Conservation (phyloP, 64 coral and sea anemone genomes). For the Dendronephthya gigantea region DNA sequence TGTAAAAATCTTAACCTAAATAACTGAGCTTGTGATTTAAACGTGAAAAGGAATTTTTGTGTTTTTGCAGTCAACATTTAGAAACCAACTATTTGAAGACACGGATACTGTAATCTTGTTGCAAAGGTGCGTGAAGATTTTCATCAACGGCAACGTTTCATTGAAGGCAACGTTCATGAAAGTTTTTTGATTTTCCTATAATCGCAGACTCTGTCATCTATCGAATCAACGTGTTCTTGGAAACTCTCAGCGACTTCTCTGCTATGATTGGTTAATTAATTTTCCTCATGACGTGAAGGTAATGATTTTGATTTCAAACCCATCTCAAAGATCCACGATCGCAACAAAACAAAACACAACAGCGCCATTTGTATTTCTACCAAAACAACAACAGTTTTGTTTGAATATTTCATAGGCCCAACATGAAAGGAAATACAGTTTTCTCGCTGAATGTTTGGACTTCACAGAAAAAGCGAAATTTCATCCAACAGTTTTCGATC, state of each 20-base stretch:
- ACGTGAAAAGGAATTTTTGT: background rate
- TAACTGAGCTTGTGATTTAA: background rate
- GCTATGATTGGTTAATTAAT: constrained; percentile 60
- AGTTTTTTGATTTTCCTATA: background rate
- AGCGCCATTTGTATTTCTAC: background rate
- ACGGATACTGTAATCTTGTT: constrained; percentile 61
- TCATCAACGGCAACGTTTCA: background rate
- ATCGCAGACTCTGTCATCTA: constrained; percentile 37
- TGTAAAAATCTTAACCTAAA: background rate
- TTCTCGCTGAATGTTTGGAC: background rate
- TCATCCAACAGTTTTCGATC: constrained; percentile 13
- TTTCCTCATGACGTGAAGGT: constrained; percentile 37
- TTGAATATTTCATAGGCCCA: background rate
- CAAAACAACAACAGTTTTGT: background rate
- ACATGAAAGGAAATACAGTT: background rate
- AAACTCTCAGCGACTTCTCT: constrained; percentile 43
- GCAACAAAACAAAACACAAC: no score
- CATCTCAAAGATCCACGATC: background rate
- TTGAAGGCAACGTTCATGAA: background rate
- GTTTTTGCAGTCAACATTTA: constrained; percentile 65
- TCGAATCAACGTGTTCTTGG: constrained; percentile 45
- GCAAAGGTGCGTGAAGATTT: constrained; percentile 41
- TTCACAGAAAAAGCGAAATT: background rate
- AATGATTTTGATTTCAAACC: background rate
- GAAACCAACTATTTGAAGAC: constrained; percentile 75